Conservation (phyloP, 2,113 vertebrate species). For the Xenopus tropicalis region UCB_Xtro_10.0 CM004443.2:109878001-109878500, state of each 20-base stretch:
- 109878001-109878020: too few relatives aligned
- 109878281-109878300: slow-evolving; percentile 46
- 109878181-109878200: slow-evolving; percentile 47
- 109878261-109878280: slow-evolving; percentile 78
- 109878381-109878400: slow-evolving; percentile 40
- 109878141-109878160: background rate
- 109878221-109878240: slow-evolving; percentile 72
- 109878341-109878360: slow-evolving; percentile 40
- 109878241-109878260: slow-evolving; percentile 75
- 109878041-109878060: too few relatives aligned
- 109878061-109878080: too few relatives aligned
- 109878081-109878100: too few relatives aligned
- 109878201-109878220: slow-evolving; percentile 66
- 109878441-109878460: slow-evolving; percentile 8
- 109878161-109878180: background rate
- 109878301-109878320: slow-evolving; percentile 39
- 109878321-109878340: slow-evolving; percentile 34
- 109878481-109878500: background rate
- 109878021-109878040: too few relatives aligned
- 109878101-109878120: background rate
- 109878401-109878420: slow-evolving; percentile 26
- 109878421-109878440: slow-evolving; percentile 26
- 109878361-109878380: slow-evolving; percentile 41
- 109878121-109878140: background rate
- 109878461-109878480: slow-evolving; percentile 34